Conservation (phyloP, 1,140 invertebrate species). For the Lepidurus couesii region DNA sequence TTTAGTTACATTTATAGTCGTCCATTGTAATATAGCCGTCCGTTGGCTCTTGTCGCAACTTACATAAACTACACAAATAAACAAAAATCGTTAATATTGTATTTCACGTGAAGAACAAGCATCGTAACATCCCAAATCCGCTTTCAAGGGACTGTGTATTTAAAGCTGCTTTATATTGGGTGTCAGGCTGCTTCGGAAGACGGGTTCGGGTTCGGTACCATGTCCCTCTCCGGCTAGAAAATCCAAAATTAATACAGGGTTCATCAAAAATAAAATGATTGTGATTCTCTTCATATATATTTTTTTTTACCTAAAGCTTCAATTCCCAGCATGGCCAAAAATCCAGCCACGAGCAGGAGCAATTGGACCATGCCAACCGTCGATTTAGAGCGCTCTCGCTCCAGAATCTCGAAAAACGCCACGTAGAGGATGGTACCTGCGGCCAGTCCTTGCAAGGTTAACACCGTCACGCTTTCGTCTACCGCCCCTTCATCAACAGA, state of each 20-base stretch:
- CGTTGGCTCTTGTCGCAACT: background rate
- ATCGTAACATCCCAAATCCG: background rate
- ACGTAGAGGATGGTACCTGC: conserved; percentile 60
- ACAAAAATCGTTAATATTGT: background rate
- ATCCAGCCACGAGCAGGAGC: conserved; percentile 63
- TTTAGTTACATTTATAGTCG: background rate
- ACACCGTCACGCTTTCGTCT: background rate
- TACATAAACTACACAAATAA: background rate
- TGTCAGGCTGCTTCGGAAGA: background rate
- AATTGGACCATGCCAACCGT: conserved; percentile 63
- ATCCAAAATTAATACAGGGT: background rate
- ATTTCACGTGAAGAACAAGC: conserved; percentile 1
- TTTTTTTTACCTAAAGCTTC: conserved; percentile 60
- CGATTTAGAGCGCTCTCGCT: conserved; percentile 56
- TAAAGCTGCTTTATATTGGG: background rate
- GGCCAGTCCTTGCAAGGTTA: conserved; percentile 50
- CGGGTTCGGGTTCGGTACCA: background rate
- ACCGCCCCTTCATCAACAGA: background rate
- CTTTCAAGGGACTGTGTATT: background rate
- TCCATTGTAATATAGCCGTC: background rate
- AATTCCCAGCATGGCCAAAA: conserved; percentile 68
- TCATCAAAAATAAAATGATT: background rate
- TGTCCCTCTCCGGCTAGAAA: background rate
- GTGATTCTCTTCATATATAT: background rate
- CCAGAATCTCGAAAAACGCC: conserved; percentile 57